Percentiles rank a stretch among this genome's conserved stretches.
Evolutionary conservation across 2,888 invertebrate species (phyloP).

Genomic region (Brenthis ino): DNA sequence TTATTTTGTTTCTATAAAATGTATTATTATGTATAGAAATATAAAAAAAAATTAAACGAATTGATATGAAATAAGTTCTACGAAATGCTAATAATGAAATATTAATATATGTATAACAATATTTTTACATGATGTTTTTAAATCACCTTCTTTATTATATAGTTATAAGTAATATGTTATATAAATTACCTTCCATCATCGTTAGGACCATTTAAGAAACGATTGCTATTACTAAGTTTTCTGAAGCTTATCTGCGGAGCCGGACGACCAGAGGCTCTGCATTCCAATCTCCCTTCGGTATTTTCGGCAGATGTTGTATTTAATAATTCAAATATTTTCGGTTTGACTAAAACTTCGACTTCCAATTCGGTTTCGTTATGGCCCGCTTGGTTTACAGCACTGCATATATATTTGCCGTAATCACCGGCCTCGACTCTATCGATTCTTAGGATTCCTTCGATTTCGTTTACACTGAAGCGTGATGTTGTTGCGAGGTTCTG

Average conservation of each 20-base stretch:
- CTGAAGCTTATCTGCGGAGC: constrained; percentile 90
- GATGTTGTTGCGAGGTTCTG: constrained; percentile 86
- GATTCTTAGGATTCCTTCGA: constrained; percentile 87
- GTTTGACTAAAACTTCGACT: constrained; percentile 88
- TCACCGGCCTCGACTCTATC: constrained; percentile 89
- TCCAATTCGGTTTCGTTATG: constrained; percentile 85
- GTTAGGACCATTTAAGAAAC: constrained; percentile 84
- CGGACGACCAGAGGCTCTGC: constrained; percentile 91
- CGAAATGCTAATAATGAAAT: no score
- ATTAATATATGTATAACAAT: no score
- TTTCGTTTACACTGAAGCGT: constrained; percentile 85
- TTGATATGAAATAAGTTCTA: no score
- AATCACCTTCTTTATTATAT: no score
- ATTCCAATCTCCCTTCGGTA: constrained; percentile 85
- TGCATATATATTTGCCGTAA: constrained; percentile 90
- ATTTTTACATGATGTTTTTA: no score
- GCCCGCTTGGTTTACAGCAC: constrained; percentile 90
- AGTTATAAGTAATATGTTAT: no score
- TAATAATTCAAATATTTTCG: constrained; percentile 88
- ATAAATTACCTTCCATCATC: constrained; percentile 80
- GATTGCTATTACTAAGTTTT: constrained; percentile 85
- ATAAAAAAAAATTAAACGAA: no score
- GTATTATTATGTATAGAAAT: not conserved
- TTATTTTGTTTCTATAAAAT: not conserved
- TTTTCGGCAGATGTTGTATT: constrained; percentile 87